Evolutionary conservation across 2,888 invertebrate species (phyloP).

Genomic region (Drosophila quasianomalipes): DNA sequence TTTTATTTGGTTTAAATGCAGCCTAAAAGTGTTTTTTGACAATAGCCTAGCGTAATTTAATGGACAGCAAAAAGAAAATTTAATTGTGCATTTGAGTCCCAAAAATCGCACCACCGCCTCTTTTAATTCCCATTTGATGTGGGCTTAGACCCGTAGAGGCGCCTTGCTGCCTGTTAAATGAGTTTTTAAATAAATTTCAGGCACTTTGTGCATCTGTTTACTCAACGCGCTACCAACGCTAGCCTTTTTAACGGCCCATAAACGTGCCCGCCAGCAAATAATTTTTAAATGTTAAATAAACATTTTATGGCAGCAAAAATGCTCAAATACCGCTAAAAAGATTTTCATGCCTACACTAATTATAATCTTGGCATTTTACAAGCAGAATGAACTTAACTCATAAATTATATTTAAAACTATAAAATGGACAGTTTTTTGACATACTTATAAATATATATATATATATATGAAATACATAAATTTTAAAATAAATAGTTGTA

Average conservation of each 20-base stretch:
- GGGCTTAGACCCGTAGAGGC: conserved; percentile 59
- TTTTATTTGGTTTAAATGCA: conserved; percentile 20
- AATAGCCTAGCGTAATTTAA: conserved; percentile 57
- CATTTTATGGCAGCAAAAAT: conserved; percentile 70
- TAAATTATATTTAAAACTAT: neutral
- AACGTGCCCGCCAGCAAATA: conserved; percentile 69
- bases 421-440: too few species aligned
- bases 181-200: conserved; percentile 79
- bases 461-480: neutral
- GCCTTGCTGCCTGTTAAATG: conserved; percentile 64
- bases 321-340: conserved; percentile 67
- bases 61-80: conserved; percentile 51
- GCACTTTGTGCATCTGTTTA: conserved; percentile 71
- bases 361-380: conserved; percentile 44
- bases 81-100: conserved; percentile 64
- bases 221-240: conserved; percentile 38
- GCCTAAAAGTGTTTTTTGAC: conserved; percentile 36
- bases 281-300: conserved; percentile 80
- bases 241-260: conserved; percentile 78
- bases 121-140: conserved; percentile 61
- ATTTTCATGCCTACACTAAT: conserved; percentile 38
- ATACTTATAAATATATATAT: neutral
- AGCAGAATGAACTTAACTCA: neutral
- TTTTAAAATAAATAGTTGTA: neutral
- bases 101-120: conserved; percentile 2